Evolutionary conservation across 2,888 invertebrate genomes (phyloP), one percentile per base, ranked within the genome.

Genomic region (Lasioglossum morio): DNA sequence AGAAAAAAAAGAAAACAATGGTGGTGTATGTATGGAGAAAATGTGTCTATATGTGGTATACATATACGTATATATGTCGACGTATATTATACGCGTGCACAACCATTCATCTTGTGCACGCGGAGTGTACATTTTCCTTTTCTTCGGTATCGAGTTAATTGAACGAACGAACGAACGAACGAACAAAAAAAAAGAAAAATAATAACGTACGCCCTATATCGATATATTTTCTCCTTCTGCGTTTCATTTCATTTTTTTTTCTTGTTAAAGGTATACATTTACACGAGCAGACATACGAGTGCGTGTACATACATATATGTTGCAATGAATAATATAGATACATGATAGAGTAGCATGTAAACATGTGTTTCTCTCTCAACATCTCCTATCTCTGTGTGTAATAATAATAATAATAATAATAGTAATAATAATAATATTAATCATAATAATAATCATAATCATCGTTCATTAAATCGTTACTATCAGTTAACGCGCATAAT

Each of bases 251-350:
- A 34, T 69, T 69, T 34, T 63, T 60, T 85, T 91, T 70, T 70
- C 23, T 70, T 70, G 84, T 91, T 86, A 86, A 90, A 91, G 89
- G 85, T 91, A 89, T 91, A 91, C 91, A 91, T 91, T 89, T 88
- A 91, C 90, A 90, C 91, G 89, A 89, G 88, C 89, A 91, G 85
- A 89, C 89, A 91, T 90, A 91, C 88, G 88, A 90, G 86, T 91
- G 91, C 90, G 91, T 90, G 84, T 91, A 90, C 88, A 90, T 91
- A 90, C 90, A 91, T 89, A 90, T 89, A 88, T 88, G 87, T 89
- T 82, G 79, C 89, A 86, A 90, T 91, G 89, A 89, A 89, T 88
- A 89, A 90, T 89, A 90, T 88, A 91, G 84, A 90, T 91, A 91
- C 88, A 90, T 86, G 83, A 87, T 85, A 91, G 80, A 87, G 79